These are phyloP conservation scores for Listronotus oregonensis DNA, from an alignment of 1,140 invertebrate genomes.

Conservation along the genomic window DNA sequence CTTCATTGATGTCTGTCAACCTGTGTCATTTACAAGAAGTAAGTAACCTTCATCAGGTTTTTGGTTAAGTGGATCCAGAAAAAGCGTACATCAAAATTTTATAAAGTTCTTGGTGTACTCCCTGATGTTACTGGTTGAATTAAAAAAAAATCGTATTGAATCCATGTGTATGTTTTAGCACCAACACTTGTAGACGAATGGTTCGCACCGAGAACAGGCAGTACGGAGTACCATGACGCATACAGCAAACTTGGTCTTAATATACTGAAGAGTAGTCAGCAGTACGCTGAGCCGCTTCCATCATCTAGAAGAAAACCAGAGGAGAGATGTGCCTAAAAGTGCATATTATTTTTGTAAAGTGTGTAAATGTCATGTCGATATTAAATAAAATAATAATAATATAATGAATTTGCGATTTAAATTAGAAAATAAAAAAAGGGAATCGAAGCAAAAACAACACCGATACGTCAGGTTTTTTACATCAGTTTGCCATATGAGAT, in stretches of 20 bases:
- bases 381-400: no score
- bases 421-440: no score
- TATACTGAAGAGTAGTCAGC: slow-evolving; percentile 63
- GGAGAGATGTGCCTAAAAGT: slow-evolving; percentile 21
- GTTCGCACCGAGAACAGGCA: slow-evolving; percentile 60
- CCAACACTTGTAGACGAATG: slow-evolving; percentile 50
- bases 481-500: no score
- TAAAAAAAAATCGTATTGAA: no score
- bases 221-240: slow-evolving; percentile 65
- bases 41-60: slow-evolving; percentile 30
- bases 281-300: slow-evolving; percentile 64
- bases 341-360: no score
- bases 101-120: not conserved
- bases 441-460: no score
- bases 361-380: no score
- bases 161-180: slow-evolving; percentile 29
- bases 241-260: slow-evolving; percentile 62
- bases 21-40: slow-evolving; percentile 54
- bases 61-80: not conserved
- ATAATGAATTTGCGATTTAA: no score
- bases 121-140: no score
- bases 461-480: no score
- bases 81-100: not conserved
- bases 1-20: slow-evolving; percentile 53
- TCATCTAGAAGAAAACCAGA: slow-evolving; percentile 59